Conservation (phyloP, 2,797 vertebrate species). For the Channallabes apus region DNA sequence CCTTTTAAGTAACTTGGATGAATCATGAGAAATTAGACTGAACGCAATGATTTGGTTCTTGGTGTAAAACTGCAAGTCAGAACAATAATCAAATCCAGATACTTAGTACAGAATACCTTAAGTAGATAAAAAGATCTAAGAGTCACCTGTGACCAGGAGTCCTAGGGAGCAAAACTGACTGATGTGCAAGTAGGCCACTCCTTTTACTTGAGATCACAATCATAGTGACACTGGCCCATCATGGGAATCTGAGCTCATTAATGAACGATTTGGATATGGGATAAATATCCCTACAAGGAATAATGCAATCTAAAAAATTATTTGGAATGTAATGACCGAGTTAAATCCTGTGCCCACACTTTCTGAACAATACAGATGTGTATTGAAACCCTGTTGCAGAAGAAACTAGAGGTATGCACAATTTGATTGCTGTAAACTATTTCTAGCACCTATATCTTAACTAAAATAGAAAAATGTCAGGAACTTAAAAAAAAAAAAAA, state of each 20-base stretch:
- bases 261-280: neutral
- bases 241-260: no score
- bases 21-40: constrained; percentile 17
- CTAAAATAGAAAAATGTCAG: neutral
- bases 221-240: no score
- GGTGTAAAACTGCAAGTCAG: constrained; percentile 26
- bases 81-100: constrained; percentile 37
- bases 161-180: no score
- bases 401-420: neutral
- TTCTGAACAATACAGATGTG: neutral
- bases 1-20: constrained; percentile 15
- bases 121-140: constrained; percentile 45
- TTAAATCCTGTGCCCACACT: neutral
- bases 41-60: constrained; percentile 18
- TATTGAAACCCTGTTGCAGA: neutral
- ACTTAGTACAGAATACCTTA: constrained; percentile 21
- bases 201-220: no score
- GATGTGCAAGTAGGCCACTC: no score
- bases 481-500: neutral
- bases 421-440: neutral
- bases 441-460: neutral
- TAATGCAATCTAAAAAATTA: neutral
- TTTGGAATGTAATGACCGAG: neutral
- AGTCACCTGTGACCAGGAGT: no score
- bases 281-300: neutral